Base-by-base conservation (phyloP, 2,888 invertebrate genomes). In the Diaprepes abbreviatus region DNA sequence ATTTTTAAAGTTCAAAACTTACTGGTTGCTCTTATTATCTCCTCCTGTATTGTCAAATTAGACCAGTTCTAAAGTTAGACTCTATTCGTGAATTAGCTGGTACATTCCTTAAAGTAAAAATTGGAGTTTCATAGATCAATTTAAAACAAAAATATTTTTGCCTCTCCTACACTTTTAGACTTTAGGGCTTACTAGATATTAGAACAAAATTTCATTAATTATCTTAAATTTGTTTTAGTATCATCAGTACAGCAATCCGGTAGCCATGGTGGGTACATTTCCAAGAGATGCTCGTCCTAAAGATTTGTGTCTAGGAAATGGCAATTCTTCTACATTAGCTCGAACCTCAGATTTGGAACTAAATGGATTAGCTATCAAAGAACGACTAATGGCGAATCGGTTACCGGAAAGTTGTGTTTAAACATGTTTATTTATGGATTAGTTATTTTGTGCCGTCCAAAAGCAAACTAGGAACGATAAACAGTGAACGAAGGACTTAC, bases 351-450 rank as follows among this genome's bases (percentile, higher is more conserved):
- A 85, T 73, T 68, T 87, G 72, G 87, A 87, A 78, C 89, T 93
- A 79, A 93, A 93, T 85, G 94, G 94, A 65, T 90, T 93, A 83
- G 93, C 93, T 80, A 94, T 94, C 85, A 94, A 94, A 84, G 93
- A 94, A 85, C 90, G 93, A 81, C 89, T 94, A 73, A 93, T 94
- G 88, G 93, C 94, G 80, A 92, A 92, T 83, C 90, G 94, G 82
- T 90, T 94, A 82, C 94, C 94, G 45, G 94, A 94, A 85, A 94
- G 93, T 83, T 94, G 94, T 86, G 94, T 94, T 80, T 94, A 92
- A 90, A 76, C 62, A 9, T 50, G 35, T 54, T 35, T n/a, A 14
- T 14, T n/a, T 33, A 19, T 35, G 45, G 2, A 35, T 36, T 14
- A n/a, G 52, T 12, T 16, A 48, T 62, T 45, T 24, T 62, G 60